Conservation (phyloP, 2,113 vertebrate species). For the Triplophysa siluroides region DNA sequence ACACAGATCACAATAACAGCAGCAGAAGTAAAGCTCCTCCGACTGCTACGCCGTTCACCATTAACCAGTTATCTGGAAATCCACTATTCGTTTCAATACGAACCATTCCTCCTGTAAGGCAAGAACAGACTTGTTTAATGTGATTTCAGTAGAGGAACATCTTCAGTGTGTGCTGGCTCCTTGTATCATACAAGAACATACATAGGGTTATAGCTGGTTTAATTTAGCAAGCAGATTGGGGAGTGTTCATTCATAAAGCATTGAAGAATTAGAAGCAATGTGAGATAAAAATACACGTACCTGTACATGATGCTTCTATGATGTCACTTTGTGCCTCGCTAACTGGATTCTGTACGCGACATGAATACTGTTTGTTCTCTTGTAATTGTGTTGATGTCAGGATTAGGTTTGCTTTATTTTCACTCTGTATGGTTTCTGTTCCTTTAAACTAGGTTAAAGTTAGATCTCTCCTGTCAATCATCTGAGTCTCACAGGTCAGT, state of each 20-base stretch:
- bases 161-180: too few species aligned
- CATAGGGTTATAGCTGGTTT: fast-evolving
- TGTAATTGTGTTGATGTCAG: fast-evolving
- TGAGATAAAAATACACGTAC: neutral
- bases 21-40: neutral
- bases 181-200: neutral
- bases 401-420: fast-evolving
- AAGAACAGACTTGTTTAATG: too few species aligned
- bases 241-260: too few species aligned
- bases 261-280: neutral
- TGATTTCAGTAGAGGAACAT: too few species aligned
- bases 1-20: neutral
- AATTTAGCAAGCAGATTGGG: neutral
- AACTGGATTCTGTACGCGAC: neutral
- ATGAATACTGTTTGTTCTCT: neutral
- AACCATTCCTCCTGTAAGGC: too few species aligned
- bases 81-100: too few species aligned
- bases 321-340: neutral
- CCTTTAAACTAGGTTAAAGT: slow-evolving; percentile 25
- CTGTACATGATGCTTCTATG: neutral
- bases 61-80: too few species aligned
- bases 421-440: neutral
- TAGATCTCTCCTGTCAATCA: fast-evolving
- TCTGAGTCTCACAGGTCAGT: neutral
- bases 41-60: too few species aligned